phyloP scores from a whole-genome alignment of 1,140 invertebrate genomes.

The Nasonia longicornis region DNA sequence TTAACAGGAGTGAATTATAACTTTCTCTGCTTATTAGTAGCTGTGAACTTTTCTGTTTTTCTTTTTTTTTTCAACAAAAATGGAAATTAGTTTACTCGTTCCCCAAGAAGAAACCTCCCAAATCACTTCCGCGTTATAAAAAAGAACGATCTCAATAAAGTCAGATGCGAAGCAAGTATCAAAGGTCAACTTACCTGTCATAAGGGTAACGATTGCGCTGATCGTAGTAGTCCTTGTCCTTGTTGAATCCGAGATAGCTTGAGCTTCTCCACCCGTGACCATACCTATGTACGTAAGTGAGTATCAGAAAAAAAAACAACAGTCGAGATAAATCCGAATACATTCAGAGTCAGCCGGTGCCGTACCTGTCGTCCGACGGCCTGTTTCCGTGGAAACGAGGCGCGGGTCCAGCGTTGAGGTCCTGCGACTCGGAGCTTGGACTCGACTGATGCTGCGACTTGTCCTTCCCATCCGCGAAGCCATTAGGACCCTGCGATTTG shows the following conservation, averaged over 20 bases:
- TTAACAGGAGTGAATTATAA: too few relatives aligned
- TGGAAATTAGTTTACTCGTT: too few relatives aligned
- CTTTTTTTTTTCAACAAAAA: too few relatives aligned
- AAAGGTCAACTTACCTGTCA: slow-evolving; percentile 36
- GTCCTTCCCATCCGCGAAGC: slow-evolving; percentile 17
- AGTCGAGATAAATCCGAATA: slow-evolving; percentile 26
- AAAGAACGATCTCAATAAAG: not conserved
- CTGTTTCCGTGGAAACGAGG: slow-evolving; percentile 45
- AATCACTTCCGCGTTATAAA: not conserved
- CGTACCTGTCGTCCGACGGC: slow-evolving; percentile 42
- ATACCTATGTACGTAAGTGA: slow-evolving; percentile 2
- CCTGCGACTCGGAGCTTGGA: not conserved
- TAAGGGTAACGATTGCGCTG: slow-evolving; percentile 37
- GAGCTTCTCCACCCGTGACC: slow-evolving; percentile 39
- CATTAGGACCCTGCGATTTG: slow-evolving; percentile 11
- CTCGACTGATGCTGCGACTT: slow-evolving; percentile 18
- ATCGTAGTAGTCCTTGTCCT: slow-evolving; percentile 40
- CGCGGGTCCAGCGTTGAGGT: slow-evolving; percentile 27
- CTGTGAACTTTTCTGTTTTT: too few relatives aligned
- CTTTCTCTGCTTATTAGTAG: too few relatives aligned
- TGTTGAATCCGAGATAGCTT: slow-evolving; percentile 36
- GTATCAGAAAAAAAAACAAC: not conserved
- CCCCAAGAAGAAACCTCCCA: too few relatives aligned
- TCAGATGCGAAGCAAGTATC: not conserved
- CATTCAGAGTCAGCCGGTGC: not conserved